A percentile compares a stretch with the other conserved stretches of the same genome.
Conservation (phyloP, 1,140 invertebrate genomes). For the Myzus persicae region DNA sequence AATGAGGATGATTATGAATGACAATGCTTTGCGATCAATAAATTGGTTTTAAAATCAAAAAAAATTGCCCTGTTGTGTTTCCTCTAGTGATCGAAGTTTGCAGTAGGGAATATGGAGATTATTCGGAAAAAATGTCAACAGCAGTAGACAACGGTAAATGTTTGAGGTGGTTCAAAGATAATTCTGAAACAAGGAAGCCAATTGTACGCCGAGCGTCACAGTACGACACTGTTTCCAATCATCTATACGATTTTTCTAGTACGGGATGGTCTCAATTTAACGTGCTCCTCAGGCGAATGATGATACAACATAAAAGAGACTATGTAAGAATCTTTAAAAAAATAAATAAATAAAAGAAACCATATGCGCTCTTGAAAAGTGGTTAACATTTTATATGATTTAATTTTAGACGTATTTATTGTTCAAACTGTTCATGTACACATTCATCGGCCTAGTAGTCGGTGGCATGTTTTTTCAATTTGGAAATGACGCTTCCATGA, state of each 20-base stretch:
- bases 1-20: background rate
- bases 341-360: too few relatives aligned
- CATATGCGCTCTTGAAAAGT: background rate
- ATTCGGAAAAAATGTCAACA: constrained; percentile 71
- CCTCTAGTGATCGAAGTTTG: constrained; percentile 79
- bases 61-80: constrained; percentile 61
- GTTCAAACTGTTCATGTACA: constrained; percentile 73
- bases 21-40: background rate
- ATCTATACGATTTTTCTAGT: constrained; percentile 68
- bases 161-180: constrained; percentile 65
- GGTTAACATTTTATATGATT: constrained; percentile 38
- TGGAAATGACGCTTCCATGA: constrained; percentile 80
- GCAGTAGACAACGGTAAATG: constrained; percentile 71
- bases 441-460: constrained; percentile 76
- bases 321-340: constrained; percentile 67
- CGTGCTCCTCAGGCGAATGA: constrained; percentile 73
- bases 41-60: background rate
- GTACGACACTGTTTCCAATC: constrained; percentile 60
- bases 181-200: constrained; percentile 58
- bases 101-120: constrained; percentile 75
- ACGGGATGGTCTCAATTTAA: constrained; percentile 73
- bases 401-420: constrained; percentile 73
- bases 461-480: constrained; percentile 75
- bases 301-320: constrained; percentile 71
- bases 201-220: constrained; percentile 43